phyloP scores from a whole-genome alignment of 2,797 vertebrate genomes.

The Pangasius macronema region DNA sequence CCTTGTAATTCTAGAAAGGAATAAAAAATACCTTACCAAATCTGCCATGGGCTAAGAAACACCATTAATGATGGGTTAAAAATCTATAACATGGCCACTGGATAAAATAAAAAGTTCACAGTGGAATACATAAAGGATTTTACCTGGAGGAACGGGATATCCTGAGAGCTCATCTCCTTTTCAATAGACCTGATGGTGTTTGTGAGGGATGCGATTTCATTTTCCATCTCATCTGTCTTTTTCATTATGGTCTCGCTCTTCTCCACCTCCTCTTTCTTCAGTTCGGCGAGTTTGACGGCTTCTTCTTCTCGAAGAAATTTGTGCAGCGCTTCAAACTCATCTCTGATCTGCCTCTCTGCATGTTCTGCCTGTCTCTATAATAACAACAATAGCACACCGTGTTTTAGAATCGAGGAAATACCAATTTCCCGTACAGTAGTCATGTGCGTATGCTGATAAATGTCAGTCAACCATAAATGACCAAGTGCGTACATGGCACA shows the following conservation, averaged over 20 bases:
- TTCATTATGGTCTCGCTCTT: slow-evolving; percentile 68
- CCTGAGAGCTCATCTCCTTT: slow-evolving; percentile 72
- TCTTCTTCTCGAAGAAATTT: slow-evolving; percentile 76
- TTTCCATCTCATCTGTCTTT: slow-evolving; percentile 67
- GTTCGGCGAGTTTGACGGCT: slow-evolving; percentile 63
- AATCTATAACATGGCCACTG: neutral
- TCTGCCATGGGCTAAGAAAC: neutral
- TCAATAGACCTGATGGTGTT: slow-evolving; percentile 72
- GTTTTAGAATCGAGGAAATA: neutral
- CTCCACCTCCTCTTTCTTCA: slow-evolving; percentile 71
- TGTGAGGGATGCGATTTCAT: slow-evolving; percentile 68
- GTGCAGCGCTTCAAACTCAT: slow-evolving; percentile 74
- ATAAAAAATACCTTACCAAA: slow-evolving; percentile 13
- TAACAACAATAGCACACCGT: slow-evolving; percentile 12
- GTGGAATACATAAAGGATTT: neutral
- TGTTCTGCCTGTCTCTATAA: slow-evolving; percentile 73
- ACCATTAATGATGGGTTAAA: neutral
- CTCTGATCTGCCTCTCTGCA: slow-evolving; percentile 72
- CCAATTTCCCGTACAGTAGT: neutral
- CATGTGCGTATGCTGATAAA: too few species aligned
- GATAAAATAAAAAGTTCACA: neutral
- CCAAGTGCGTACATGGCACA: neutral
- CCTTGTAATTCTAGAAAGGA: slow-evolving; percentile 76
- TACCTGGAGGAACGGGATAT: slow-evolving; percentile 77
- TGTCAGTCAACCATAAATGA: too few species aligned